Evolutionary conservation across 92 coral and sea anemone species (phyloP).

Genomic region (Bergia sp.): DNA sequence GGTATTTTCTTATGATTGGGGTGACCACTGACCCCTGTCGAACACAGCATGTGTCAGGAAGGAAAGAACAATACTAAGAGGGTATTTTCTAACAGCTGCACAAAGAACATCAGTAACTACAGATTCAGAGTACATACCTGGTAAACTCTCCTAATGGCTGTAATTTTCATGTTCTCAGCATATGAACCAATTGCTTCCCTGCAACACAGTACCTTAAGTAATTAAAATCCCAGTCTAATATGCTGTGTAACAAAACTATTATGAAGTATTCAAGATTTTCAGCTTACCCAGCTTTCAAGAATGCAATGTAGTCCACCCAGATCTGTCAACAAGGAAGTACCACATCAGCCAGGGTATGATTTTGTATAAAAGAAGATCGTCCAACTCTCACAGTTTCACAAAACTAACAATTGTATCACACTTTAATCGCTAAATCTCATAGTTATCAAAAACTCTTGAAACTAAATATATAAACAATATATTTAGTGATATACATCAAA

Average conservation of each 20-base stretch:
- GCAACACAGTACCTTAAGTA: background rate
- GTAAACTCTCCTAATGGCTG: conserved; percentile 86
- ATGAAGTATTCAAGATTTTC: background rate
- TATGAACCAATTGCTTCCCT: conserved; percentile 93
- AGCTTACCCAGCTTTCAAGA: conserved; percentile 92
- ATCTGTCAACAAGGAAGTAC: conserved; percentile 54
- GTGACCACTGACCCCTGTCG: no score
- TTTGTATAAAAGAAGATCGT: background rate
- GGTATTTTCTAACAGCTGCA: background rate
- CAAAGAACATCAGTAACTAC: background rate
- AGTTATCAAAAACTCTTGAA: no score
- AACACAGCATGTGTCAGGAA: background rate
- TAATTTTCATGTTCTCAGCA: conserved; percentile 97
- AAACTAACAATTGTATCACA: background rate
- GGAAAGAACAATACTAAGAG: background rate
- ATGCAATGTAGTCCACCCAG: conserved; percentile 91
- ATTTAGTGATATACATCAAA: no score
- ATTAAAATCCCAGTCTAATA: background rate
- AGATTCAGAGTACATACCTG: conserved; percentile 53
- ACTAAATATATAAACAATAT: no score
- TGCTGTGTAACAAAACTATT: background rate
- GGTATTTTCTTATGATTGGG: background rate
- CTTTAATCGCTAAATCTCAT: no score
- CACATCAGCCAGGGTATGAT: no score
- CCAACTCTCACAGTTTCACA: no score